These are phyloP conservation scores for Malacoctenus gilli DNA, from an alignment of 2,797 vertebrate species.

Conservation along the genomic window DNA sequence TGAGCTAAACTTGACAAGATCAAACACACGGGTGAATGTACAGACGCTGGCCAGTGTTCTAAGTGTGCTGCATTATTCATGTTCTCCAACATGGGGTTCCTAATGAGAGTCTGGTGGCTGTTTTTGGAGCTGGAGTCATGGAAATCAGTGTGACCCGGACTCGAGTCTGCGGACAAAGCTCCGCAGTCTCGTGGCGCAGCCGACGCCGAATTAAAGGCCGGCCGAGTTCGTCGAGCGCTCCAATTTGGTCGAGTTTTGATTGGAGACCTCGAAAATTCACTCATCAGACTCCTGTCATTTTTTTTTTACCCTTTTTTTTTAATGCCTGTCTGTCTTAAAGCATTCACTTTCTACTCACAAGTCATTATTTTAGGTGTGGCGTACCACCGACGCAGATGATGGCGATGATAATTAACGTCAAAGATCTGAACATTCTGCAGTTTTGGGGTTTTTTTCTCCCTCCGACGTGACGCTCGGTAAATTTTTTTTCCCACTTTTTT, in stretches of 20 bases:
- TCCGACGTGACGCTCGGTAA: constrained; percentile 27
- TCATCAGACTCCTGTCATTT: constrained; percentile 14
- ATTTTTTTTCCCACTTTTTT: constrained; percentile 28
- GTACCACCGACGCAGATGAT: constrained; percentile 19
- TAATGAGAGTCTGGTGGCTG: constrained; percentile 85
- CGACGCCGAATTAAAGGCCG: constrained; percentile 57
- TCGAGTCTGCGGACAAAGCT: constrained; percentile 62
- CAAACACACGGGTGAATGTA: constrained; percentile 82
- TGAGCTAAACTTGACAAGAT: constrained; percentile 84
- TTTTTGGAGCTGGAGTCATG: constrained; percentile 75
- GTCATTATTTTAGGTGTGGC: constrained; percentile 35
- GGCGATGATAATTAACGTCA: constrained; percentile 29
- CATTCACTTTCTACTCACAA: constrained; percentile 19
- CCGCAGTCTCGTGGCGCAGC: constrained; percentile 29
- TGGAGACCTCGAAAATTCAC: constrained; percentile 27
- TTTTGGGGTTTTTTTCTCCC: too few relatives aligned
- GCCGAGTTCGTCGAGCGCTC: constrained; percentile 46
- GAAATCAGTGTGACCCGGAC: constrained; percentile 75
- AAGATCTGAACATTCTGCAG: constrained; percentile 26
- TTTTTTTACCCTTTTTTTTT: too few relatives aligned
- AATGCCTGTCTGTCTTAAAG: constrained; percentile 1
- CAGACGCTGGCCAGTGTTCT: constrained; percentile 84
- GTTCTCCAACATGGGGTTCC: constrained; percentile 77
- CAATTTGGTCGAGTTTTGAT: constrained; percentile 44
- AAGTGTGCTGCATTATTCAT: constrained; percentile 86